Percentiles rank a stretch among this genome's conserved stretches.
phyloP scores from a whole-genome alignment of 2,797 vertebrate genomes.

The Schizopygopsis malacanthus region DNA sequence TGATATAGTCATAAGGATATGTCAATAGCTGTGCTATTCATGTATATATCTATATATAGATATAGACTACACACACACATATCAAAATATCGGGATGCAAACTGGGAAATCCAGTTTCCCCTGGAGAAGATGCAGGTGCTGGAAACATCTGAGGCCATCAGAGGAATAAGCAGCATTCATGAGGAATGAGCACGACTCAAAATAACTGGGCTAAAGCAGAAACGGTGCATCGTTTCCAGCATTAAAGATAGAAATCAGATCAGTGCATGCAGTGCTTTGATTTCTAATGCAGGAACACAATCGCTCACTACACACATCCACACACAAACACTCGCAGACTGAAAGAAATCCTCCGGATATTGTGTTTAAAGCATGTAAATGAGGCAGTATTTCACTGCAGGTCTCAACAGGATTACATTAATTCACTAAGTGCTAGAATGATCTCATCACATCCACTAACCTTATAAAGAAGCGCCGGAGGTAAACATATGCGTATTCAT shows the following conservation, averaged over 20 bases:
- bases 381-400: slow-evolving; percentile 61
- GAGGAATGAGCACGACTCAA: neutral
- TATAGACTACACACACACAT: no score
- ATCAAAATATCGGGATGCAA: no score
- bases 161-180: neutral
- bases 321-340: slow-evolving; percentile 51
- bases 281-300: neutral
- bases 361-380: slow-evolving; percentile 59
- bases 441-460: slow-evolving; percentile 65
- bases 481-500: slow-evolving; percentile 49
- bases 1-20: neutral
- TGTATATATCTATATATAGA: no score
- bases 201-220: slow-evolving; percentile 27
- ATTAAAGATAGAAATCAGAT: neutral
- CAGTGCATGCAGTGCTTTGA: neutral
- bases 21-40: no score
- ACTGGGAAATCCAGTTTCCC: neutral
- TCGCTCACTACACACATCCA: slow-evolving; percentile 51
- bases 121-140: neutral
- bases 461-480: slow-evolving; percentile 37
- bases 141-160: neutral
- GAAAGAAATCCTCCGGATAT: slow-evolving; percentile 64
- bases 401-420: slow-evolving; percentile 63
- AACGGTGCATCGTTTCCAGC: neutral
- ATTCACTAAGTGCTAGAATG: slow-evolving; percentile 70